Evolutionary conservation across 2,888 invertebrate genomes (phyloP).

Genomic region (Andrena marginata): DNA sequence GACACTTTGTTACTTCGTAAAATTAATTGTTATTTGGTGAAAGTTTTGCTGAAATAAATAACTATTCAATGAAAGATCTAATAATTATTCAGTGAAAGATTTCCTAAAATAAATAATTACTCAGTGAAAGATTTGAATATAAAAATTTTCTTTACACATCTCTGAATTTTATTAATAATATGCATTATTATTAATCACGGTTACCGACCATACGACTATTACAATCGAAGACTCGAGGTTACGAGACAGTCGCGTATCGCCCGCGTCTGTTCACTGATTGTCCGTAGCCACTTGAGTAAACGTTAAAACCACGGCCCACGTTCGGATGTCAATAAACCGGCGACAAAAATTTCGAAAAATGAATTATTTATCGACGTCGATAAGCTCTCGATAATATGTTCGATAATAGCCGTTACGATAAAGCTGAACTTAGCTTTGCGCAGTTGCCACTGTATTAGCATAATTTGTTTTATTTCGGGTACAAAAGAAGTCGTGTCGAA

Average conservation of each 20-base stretch:
- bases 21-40: too few species aligned
- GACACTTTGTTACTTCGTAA: too few species aligned
- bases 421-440: conserved; percentile 43
- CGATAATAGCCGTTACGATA: conserved; percentile 51
- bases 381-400: conserved; percentile 25
- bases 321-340: conserved; percentile 38
- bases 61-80: too few species aligned
- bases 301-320: conserved; percentile 31
- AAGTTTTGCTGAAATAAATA: too few species aligned
- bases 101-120: too few species aligned
- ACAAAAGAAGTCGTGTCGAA: background rate
- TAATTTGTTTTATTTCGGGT: background rate
- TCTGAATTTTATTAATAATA: too few species aligned
- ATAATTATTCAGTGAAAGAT: too few species aligned
- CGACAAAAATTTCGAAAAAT: conserved; percentile 30
- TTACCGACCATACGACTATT: background rate
- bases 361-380: conserved; percentile 43
- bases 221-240: conserved; percentile 1
- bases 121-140: too few species aligned
- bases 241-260: conserved; percentile 11
- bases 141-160: too few species aligned
- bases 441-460: conserved; percentile 54
- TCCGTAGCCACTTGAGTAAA: conserved; percentile 63
- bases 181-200: background rate
- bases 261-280: conserved; percentile 50